Evolutionary conservation across 1,140 invertebrate species (phyloP).

Genomic region (Lepidurus packardi): DNA sequence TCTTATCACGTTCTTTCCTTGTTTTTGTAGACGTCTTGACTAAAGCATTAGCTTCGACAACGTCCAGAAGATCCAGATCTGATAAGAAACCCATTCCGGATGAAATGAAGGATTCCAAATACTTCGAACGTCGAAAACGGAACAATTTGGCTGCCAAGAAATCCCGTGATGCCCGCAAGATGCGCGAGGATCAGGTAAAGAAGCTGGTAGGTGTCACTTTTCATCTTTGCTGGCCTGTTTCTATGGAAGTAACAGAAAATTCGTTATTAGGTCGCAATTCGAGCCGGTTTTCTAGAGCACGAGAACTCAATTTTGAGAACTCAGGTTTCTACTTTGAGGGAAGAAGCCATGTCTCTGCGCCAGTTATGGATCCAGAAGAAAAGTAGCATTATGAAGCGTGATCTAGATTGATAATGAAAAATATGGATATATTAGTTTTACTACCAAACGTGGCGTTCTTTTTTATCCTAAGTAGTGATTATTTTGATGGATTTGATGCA

Average conservation of each 20-base stretch:
- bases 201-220: conserved; percentile 32
- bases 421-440: neutral
- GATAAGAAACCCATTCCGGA: conserved; percentile 81
- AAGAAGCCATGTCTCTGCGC: conserved; percentile 66
- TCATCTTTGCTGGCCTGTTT: neutral
- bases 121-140: conserved; percentile 74
- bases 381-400: conserved; percentile 23
- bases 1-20: neutral
- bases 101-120: conserved; percentile 80
- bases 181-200: conserved; percentile 72
- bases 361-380: conserved; percentile 51
- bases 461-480: conserved; percentile 17
- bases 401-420: conserved; percentile 6
- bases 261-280: conserved; percentile 61
- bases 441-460: neutral
- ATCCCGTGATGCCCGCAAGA: conserved; percentile 73
- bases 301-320: conserved; percentile 77
- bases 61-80: conserved; percentile 54
- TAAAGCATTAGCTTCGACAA: conserved; percentile 32
- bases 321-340: conserved; percentile 68
- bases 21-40: conserved; percentile 20
- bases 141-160: conserved; percentile 90
- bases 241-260: conserved; percentile 17
- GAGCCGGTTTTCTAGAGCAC: conserved; percentile 71
- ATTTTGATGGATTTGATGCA: conserved; percentile 1